phyloP scores from a whole-genome alignment of 2,113 vertebrate species.

The Thomomys bottae region DNA sequence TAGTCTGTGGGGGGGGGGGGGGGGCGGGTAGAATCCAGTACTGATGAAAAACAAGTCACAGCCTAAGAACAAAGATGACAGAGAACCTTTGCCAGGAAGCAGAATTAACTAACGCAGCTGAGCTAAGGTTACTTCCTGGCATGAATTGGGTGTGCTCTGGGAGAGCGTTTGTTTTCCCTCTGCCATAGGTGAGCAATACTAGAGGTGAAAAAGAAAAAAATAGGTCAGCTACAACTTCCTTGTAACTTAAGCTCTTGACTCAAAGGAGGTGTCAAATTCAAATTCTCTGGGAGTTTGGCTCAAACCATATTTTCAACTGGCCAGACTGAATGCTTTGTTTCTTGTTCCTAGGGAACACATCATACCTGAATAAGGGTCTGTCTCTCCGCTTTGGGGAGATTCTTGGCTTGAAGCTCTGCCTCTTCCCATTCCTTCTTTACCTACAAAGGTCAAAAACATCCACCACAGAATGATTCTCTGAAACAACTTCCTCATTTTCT shows the following conservation, averaged over 20 bases:
- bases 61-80: neutral
- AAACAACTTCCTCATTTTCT: slow-evolving; percentile 1
- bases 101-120: slow-evolving; percentile 55
- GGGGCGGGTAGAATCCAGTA: neutral
- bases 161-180: slow-evolving; percentile 19
- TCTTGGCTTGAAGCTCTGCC: slow-evolving; percentile 95
- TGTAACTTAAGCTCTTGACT: slow-evolving; percentile 19
- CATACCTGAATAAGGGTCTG: slow-evolving; percentile 97
- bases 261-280: neutral
- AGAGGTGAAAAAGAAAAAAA: slow-evolving; percentile 55
- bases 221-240: neutral
- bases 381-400: slow-evolving; percentile 96
- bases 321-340: neutral
- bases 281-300: neutral
- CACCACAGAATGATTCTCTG: neutral
- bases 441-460: slow-evolving; percentile 80
- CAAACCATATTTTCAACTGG: neutral
- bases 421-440: slow-evolving; percentile 99
- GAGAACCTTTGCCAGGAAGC: slow-evolving; percentile 37
- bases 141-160: accelerated
- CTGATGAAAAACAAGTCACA: slow-evolving; percentile 54
- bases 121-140: slow-evolving; percentile 72
- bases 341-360: neutral
- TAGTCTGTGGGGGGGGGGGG: slow-evolving; percentile 57
- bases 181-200: neutral